Conservation (phyloP, 1,140 invertebrate species). For the Catajapyx aquilonaris region DNA sequence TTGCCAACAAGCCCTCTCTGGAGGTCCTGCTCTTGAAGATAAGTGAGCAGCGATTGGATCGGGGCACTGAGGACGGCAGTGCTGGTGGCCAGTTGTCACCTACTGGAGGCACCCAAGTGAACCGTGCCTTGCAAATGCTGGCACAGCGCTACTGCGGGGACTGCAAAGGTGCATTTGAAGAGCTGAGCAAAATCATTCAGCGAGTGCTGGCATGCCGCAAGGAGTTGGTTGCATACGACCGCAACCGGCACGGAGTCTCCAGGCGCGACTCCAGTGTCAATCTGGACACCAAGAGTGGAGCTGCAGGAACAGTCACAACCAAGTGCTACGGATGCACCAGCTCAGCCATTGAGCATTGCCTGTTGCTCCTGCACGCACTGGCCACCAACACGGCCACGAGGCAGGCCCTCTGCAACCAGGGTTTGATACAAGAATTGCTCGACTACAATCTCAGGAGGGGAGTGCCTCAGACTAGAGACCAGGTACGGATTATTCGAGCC, state of each 20-base stretch:
- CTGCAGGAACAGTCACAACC: constrained; percentile 19
- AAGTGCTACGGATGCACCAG: constrained; percentile 64
- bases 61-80: constrained; percentile 31
- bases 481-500: constrained; percentile 7
- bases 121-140: constrained; percentile 59
- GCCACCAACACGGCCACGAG: constrained; percentile 60
- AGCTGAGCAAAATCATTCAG: constrained; percentile 88
- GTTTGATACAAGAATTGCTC: constrained; percentile 71
- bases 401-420: constrained; percentile 58
- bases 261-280: constrained; percentile 6
- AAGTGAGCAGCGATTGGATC: constrained; percentile 46
- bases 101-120: too few species aligned
- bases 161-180: constrained; percentile 85
- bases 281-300: constrained; percentile 16
- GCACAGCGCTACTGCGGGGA: constrained; percentile 90
- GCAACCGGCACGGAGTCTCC: constrained; percentile 40
- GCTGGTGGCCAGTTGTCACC: constrained; percentile 36
- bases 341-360: constrained; percentile 76
- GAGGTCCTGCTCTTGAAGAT: constrained; percentile 62
- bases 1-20: constrained; percentile 68
- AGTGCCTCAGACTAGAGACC: constrained; percentile 30
- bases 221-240: constrained; percentile 80
- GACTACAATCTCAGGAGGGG: constrained; percentile 62
- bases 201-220: constrained; percentile 69
- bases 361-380: constrained; percentile 76